Evolutionary conservation across 1,140 invertebrate genomes (phyloP).

Genomic region (Heliconius eleuchia): DNA sequence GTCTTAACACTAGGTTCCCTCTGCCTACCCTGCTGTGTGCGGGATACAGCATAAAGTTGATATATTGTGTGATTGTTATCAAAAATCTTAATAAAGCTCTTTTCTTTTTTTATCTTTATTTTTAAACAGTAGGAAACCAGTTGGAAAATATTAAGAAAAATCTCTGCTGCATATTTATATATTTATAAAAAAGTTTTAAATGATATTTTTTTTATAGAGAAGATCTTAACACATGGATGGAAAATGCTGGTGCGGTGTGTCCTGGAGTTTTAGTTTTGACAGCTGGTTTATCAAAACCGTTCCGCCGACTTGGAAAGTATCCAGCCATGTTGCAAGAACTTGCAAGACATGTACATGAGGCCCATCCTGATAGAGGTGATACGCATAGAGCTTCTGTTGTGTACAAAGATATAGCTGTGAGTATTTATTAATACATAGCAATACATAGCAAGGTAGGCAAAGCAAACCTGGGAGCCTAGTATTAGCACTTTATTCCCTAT

Average conservation of each 20-base stretch:
- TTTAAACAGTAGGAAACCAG: no score
- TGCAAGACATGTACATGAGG: slow-evolving; percentile 96
- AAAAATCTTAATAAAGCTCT: no score
- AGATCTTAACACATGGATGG: slow-evolving; percentile 93
- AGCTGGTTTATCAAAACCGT: slow-evolving; percentile 96
- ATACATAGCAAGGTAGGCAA: no score
- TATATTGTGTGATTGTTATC: no score
- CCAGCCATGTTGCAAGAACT: slow-evolving; percentile 96
- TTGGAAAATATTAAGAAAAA: no score
- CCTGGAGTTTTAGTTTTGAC: slow-evolving; percentile 95
- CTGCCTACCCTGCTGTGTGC: no score
- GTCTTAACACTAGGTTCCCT: no score
- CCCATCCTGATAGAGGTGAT: slow-evolving; percentile 97
- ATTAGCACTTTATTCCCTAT: no score
- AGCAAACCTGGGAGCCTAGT: no score
- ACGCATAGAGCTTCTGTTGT: slow-evolving; percentile 96
- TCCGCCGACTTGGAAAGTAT: slow-evolving; percentile 97
- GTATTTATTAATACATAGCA: slow-evolving; percentile 52
- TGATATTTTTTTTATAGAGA: slow-evolving; percentile 83
- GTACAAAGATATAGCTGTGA: slow-evolving; percentile 96
- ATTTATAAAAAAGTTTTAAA: neutral
- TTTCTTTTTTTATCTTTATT: no score
- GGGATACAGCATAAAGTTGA: no score
- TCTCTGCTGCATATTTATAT: no score
- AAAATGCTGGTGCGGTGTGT: slow-evolving; percentile 89